These are phyloP conservation scores for Diuraphis noxia DNA, from an alignment of 1,140 invertebrate species.

Conservation along the genomic window DNA sequence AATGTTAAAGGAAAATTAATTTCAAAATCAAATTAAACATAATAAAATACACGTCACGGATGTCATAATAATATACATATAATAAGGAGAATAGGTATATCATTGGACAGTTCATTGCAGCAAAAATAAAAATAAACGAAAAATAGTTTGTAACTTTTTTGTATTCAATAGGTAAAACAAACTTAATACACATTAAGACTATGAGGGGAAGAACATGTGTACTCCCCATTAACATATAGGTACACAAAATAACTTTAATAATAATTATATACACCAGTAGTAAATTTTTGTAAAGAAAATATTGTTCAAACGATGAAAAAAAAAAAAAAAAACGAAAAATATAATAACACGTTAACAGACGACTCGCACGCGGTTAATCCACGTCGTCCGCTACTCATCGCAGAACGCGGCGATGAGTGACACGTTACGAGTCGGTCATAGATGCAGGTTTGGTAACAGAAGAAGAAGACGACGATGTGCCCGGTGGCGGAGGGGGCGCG, in stretches of 20 bases:
- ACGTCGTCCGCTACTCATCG: neutral
- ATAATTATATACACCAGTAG: neutral
- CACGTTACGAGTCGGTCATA: conserved; percentile 9
- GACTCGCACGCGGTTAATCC: neutral
- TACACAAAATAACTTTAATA: neutral
- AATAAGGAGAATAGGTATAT: neutral
- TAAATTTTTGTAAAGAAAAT: neutral
- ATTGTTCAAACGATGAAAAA: neutral
- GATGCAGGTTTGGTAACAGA: conserved; percentile 20
- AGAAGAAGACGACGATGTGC: neutral
- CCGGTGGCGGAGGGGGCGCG: neutral
- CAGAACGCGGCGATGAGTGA: neutral
- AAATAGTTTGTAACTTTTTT: neutral
- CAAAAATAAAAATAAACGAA: neutral
- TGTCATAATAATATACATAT: too few species aligned
- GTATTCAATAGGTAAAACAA: neutral
- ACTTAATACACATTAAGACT: neutral
- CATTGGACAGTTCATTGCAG: neutral
- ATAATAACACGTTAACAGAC: neutral
- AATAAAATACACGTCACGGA: too few species aligned
- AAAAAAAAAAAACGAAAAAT: neutral
- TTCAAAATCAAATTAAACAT: too few species aligned
- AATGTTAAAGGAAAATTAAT: too few species aligned
- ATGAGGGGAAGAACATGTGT: neutral
- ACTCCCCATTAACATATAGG: neutral